Evolutionary conservation across 2,888 invertebrate genomes (phyloP), one percentile per base, ranked within the genome.

Genomic region (Euspilapteryx auroguttella): DNA sequence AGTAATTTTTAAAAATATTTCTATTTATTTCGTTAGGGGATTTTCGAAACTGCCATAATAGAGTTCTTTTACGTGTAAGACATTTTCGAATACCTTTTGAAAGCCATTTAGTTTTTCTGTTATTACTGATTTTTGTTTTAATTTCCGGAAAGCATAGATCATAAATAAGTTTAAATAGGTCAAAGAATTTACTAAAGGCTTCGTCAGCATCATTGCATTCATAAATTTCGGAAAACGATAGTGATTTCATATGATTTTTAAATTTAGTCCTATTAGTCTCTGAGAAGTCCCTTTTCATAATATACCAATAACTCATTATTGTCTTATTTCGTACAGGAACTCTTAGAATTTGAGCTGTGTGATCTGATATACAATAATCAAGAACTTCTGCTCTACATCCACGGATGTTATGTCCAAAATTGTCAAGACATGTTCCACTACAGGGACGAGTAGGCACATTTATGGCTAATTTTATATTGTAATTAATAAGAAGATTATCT

Each of bases 11-110:
- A 17, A 26, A 21, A 9, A 6, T 23, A 4, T 11, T 8, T 34
- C 24, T 31, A 25, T 31, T 34, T 7, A 2, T 7, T 3, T 15
- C 7, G 4, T 4, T 31, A 6, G 28, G 33, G 8, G 8, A 9
- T 8, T 13, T 14, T 12, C 34, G 21, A 20, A 12, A 34, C 13
- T 32, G 30, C 32, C 30, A 32, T 10, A 32, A 14, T 9, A 34
- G 14, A 8, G 12, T 14, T 4, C 30, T 13, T 14, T 30, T 34
- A n/a, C 28, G 24, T 24, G 28, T 31, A 5, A 28, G 24, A 24
- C 34, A 32, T 10, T 20, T 15, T 25, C 24, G 28, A 2, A 34
- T 32, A 6, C 34, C 31, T 7, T 25, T 27, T 5, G 32, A 24
- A 12, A 33, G 22, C 33, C 31, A 33, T 13, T 29, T 31, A 6